These are phyloP conservation scores for Craseonycteris thonglongyai DNA, from an alignment of 2,113 vertebrate species.

Conservation along the genomic window DNA sequence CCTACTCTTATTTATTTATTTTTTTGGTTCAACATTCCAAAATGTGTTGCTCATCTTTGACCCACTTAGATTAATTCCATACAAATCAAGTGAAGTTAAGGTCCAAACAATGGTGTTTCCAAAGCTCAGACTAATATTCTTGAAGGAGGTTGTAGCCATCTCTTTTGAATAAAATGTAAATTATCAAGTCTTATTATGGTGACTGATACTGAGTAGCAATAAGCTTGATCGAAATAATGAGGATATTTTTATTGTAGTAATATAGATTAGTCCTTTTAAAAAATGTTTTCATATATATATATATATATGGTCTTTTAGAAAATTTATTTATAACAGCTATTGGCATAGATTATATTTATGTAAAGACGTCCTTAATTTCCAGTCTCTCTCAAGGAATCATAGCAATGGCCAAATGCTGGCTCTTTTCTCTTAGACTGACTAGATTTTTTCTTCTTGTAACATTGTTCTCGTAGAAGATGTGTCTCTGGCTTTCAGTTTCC, in stretches of 20 bases:
- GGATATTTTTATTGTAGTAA: background rate
- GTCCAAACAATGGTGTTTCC: background rate
- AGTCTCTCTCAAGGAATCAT: slow-evolving; percentile 48
- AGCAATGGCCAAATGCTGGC: background rate
- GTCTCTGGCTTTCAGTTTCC: background rate
- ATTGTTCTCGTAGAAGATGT: background rate
- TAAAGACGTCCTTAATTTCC: slow-evolving; percentile 57
- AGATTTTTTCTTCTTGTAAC: background rate
- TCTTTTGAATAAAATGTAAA: background rate
- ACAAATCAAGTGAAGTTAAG: background rate
- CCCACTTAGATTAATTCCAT: background rate
- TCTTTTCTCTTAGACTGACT: background rate
- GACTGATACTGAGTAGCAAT: background rate
- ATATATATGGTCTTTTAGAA: background rate
- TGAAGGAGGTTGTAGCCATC: background rate
- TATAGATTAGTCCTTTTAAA: background rate
- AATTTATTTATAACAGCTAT: slow-evolving; percentile 14
- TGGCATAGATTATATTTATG: slow-evolving; percentile 32
- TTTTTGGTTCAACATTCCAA: background rate
- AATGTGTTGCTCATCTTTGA: background rate
- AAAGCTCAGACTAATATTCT: background rate
- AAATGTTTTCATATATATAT: slow-evolving; percentile 3
- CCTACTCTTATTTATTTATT: background rate
- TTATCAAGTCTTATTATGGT: background rate
- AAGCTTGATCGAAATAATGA: background rate